Evolutionary conservation across 35 echinoderm and acorn worm species (phyloP).

Genomic region (Stichopus chloronotus): DNA sequence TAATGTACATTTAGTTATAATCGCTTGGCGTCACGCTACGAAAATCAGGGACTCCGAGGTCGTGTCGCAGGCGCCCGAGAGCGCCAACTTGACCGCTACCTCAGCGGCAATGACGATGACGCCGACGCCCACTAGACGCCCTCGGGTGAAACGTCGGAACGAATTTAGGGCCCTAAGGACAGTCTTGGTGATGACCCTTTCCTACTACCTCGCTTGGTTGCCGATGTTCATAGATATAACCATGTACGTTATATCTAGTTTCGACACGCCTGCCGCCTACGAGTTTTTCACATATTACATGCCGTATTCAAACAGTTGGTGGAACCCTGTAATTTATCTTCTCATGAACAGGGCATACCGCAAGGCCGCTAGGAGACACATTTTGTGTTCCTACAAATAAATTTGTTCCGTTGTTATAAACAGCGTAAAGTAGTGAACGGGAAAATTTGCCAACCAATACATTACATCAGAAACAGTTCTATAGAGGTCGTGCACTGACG

Average conservation of each 20-base stretch:
- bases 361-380: slow-evolving; percentile 45
- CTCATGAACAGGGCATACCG: slow-evolving; percentile 56
- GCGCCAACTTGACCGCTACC: slow-evolving; percentile 4
- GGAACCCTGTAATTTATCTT: slow-evolving; percentile 53
- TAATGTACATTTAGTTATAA: slow-evolving; percentile 51
- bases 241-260: slow-evolving; percentile 22
- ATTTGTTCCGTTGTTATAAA: background rate
- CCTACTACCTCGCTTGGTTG: slow-evolving; percentile 39
- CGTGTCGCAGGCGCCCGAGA: background rate
- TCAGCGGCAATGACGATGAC: slow-evolving; percentile 8
- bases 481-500: too few relatives aligned
- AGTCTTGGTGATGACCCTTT: slow-evolving; percentile 28
- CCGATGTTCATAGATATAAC: slow-evolving; percentile 45
- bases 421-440: too few relatives aligned
- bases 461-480: too few relatives aligned
- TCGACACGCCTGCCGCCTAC: slow-evolving; percentile 38
- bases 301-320: slow-evolving; percentile 62
- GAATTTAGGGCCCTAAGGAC: slow-evolving; percentile 39
- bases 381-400: slow-evolving; percentile 36
- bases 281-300: slow-evolving; percentile 57
- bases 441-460: too few relatives aligned
- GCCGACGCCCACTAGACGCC: slow-evolving; percentile 38
- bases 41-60: slow-evolving; percentile 26
- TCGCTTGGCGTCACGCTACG: slow-evolving; percentile 32
- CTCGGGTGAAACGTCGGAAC: slow-evolving; percentile 10